Conservation (phyloP, 1,140 invertebrate genomes). For the Luehdorfia chinensis region DNA sequence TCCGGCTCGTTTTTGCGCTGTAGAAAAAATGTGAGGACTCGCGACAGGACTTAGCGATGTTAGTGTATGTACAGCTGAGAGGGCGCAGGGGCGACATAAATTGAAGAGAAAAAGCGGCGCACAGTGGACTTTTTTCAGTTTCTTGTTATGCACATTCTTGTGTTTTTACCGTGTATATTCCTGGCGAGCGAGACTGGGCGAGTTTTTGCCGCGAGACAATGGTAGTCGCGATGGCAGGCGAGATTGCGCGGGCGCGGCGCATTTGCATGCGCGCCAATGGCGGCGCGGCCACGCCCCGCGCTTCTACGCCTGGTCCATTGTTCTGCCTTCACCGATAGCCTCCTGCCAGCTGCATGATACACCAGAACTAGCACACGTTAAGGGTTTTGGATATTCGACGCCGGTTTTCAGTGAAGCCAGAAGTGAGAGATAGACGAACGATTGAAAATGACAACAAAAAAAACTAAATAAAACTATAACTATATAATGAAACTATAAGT, state of each 20-base stretch:
- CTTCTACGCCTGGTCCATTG: constrained; percentile 5
- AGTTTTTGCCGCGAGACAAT: constrained; percentile 51
- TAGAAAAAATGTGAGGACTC: constrained; percentile 15
- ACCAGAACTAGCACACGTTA: no score
- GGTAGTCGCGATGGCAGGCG: constrained; percentile 39
- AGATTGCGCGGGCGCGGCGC: constrained; percentile 54
- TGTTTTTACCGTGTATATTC: constrained; percentile 52
- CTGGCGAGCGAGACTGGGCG: constrained; percentile 53
- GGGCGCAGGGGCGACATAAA: constrained; percentile 41
- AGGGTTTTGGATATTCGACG: no score
- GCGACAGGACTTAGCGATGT: constrained; percentile 20
- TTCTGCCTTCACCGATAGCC: neutral
- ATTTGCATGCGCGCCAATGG: constrained; percentile 68
- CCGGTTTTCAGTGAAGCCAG: no score
- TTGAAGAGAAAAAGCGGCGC: constrained; percentile 54
- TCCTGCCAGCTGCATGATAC: no score
- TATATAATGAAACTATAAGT: no score
- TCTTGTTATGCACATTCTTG: constrained; percentile 62
- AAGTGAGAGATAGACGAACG: no score
- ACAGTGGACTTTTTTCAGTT: constrained; percentile 50
- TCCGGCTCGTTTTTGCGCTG: constrained; percentile 23
- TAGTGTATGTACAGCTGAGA: neutral
- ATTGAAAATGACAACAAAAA: no score
- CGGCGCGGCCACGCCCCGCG: constrained; percentile 42
- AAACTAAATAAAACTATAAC: no score